phyloP scores from a whole-genome alignment of 2,888 invertebrate species.

The Sicus ferrugineus region DNA sequence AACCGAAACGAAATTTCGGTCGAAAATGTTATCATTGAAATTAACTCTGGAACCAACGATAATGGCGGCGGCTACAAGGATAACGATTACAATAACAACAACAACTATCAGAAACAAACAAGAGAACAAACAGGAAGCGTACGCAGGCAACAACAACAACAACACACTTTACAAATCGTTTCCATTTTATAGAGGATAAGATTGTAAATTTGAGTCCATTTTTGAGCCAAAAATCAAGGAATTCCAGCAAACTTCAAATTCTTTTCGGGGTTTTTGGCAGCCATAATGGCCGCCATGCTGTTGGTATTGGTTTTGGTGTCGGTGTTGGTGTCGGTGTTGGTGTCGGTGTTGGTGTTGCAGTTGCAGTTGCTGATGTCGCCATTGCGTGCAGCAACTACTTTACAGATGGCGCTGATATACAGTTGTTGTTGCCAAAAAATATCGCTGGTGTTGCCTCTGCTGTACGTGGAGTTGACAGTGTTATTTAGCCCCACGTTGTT shows the following conservation, averaged over 20 bases:
- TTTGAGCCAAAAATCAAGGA: constrained; percentile 4
- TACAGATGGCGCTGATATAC: constrained; percentile 12
- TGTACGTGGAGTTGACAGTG: neutral
- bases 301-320: too few relatives aligned
- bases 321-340: too few relatives aligned
- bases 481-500: too few relatives aligned
- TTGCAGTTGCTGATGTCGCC: too few relatives aligned
- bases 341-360: neutral
- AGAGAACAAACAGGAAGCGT: too few relatives aligned
- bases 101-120: neutral
- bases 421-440: neutral
- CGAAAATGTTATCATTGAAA: constrained; percentile 39
- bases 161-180: neutral
- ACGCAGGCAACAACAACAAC: neutral
- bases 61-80: too few relatives aligned
- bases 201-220: neutral
- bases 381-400: neutral
- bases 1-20: constrained; percentile 34
- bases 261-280: neutral
- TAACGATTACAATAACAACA: neutral
- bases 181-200: neutral
- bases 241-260: neutral
- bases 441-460: neutral
- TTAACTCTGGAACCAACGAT: constrained; percentile 10
- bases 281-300: constrained; percentile 16